Evolutionary conservation across 2,113 vertebrate genomes (phyloP).

Genomic region (Recurvirostra avosetta): DNA sequence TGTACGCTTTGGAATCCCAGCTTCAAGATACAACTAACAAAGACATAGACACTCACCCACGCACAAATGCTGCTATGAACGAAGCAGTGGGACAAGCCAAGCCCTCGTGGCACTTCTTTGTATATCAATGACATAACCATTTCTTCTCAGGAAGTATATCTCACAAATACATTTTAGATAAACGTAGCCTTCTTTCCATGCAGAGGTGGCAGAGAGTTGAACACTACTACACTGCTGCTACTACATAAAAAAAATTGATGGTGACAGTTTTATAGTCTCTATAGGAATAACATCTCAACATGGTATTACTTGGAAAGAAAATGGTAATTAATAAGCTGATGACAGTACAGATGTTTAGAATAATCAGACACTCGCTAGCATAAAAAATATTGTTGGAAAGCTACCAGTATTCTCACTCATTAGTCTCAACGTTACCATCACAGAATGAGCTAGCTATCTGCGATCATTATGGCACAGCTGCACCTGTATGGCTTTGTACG

Average conservation of each 20-base stretch:
- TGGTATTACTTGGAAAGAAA: neutral
- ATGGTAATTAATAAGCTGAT: neutral
- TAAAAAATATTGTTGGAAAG: neutral
- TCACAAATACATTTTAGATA: neutral
- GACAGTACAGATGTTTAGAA: neutral
- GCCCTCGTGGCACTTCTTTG: neutral
- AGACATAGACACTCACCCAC: neutral
- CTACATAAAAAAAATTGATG: neutral
- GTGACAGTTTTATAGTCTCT: neutral
- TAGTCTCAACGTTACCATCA: neutral
- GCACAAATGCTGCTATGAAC: neutral
- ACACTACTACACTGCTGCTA: neutral
- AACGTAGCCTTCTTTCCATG: fast-evolving
- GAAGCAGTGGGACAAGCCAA: neutral
- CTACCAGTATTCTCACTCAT: neutral
- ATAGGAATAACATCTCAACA: neutral
- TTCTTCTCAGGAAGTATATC: neutral
- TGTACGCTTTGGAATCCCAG: neutral
- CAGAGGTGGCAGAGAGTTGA: neutral
- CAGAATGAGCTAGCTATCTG: neutral
- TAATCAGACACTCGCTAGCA: neutral
- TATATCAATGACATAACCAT: neutral
- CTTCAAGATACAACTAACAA: neutral
- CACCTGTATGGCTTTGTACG: neutral
- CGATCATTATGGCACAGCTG: neutral